These are phyloP conservation scores for Drosophila pseudotalamancana DNA, from an alignment of 2,888 invertebrate species.

Conservation along the genomic window DNA sequence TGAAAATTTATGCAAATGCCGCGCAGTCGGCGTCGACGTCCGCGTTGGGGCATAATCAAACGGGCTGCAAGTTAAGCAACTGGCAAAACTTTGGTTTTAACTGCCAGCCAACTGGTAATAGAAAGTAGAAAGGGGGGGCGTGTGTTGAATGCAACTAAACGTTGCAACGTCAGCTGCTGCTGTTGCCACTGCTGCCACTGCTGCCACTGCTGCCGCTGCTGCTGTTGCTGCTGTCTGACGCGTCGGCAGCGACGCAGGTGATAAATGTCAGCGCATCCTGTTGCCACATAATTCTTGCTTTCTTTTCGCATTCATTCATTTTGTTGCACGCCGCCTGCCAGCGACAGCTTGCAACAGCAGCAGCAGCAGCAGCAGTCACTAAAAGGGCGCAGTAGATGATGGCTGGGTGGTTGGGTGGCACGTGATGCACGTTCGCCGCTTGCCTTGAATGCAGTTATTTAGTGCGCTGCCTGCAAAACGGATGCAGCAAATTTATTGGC, in stretches of 20 bases:
- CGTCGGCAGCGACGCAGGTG: slow-evolving; percentile 49
- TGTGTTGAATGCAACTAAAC: background rate
- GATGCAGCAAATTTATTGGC: slow-evolving; percentile 31
- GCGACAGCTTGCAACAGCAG: slow-evolving; percentile 34
- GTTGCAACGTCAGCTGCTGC: background rate
- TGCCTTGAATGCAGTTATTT: slow-evolving; percentile 24
- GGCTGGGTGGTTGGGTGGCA: background rate
- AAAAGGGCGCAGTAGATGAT: background rate
- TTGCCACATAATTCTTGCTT: slow-evolving; percentile 70
- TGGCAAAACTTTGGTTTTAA: slow-evolving; percentile 22
- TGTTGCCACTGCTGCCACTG: background rate
- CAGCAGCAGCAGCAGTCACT: slow-evolving; percentile 14
- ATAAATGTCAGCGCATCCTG: slow-evolving; percentile 78
- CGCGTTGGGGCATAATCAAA: slow-evolving; percentile 43
- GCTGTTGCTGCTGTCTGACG: background rate
- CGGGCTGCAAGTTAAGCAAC: slow-evolving; percentile 33
- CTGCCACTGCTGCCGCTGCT: background rate
- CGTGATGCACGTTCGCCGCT: background rate
- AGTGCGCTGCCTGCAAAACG: slow-evolving; percentile 35
- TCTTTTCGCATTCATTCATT: slow-evolving; percentile 48
- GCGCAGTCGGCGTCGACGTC: slow-evolving; percentile 12
- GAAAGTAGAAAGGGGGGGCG: background rate
- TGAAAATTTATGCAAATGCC: slow-evolving; percentile 72
- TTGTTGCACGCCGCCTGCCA: slow-evolving; percentile 33
- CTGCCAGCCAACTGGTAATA: background rate